Evolutionary conservation across 2,113 vertebrate genomes (phyloP), one percentile per base, ranked within the genome.

Genomic region (Zosterops japonicus): DNA sequence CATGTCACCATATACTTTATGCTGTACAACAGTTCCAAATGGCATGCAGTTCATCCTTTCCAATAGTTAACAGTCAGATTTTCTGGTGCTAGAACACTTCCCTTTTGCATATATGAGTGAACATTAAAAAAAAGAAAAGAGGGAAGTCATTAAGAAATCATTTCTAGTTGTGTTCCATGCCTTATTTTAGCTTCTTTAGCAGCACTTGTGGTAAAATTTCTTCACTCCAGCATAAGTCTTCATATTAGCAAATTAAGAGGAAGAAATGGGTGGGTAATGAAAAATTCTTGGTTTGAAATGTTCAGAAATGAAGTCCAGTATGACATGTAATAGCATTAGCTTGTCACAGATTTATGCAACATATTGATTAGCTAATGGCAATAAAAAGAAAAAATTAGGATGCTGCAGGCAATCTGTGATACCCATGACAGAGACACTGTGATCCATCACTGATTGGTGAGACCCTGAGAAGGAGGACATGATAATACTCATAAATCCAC

Each of bases 261-360:
- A 92, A 79, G 49, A 90, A 91, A 81, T 60, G 21, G 56, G 36
- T 67, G 83, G 35, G 85, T 83, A 95, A 94, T 95, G 63, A 96
- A 96, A 94, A 94, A 93, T 77, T 36, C 42, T 83, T 95, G 67
- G 39, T 74, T 96, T 57, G 57, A 87, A 87, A 96, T 90, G 11
- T 90, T 85, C 82, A 57, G 47, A 70, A 94, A 56, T 94, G n/a
- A 86, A 95, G 77, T 96, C 25, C 68, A 83, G 65, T 89, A 88
- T 94, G 74, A 63, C 36, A 33, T 69, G 82, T 72, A 63, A 63
- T 87, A 91, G 24, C 47, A 85, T 64, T 87, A 89, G 41, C 20
- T 36, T 39, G 49, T 55, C 67, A 53, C n/a, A 83, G 76, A 71
- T 77, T 95, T 94, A 90, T 83, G 55, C 4, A 1, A 31, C 8